Evolutionary conservation across 2,888 invertebrate species (phyloP).

Genomic region (Ophraella communa): DNA sequence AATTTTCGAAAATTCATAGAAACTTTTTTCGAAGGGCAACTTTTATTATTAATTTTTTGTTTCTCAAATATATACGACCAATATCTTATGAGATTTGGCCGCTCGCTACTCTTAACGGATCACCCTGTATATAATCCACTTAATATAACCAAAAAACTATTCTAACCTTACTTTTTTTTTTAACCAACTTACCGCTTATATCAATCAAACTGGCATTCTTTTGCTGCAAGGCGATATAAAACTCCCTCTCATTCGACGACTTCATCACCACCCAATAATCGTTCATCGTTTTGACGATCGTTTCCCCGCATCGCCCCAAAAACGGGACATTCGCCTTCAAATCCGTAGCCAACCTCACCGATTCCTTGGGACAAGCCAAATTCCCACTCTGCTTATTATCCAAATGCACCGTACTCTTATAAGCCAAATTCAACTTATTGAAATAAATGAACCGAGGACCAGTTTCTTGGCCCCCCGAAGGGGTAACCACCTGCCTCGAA

Average conservation of each 20-base stretch:
- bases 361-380: constrained; percentile 73
- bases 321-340: constrained; percentile 70
- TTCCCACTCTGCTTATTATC: constrained; percentile 67
- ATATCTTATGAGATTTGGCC: too few species aligned
- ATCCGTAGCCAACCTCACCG: constrained; percentile 81
- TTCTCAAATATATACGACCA: too few species aligned
- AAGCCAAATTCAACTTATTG: constrained; percentile 89
- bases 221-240: constrained; percentile 89
- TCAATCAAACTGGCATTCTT: constrained; percentile 91
- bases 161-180: too few species aligned
- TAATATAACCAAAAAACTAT: too few species aligned
- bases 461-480: constrained; percentile 49
- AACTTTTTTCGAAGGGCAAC: too few species aligned
- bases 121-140: too few species aligned
- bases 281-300: constrained; percentile 84
- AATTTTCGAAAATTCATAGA: too few species aligned
- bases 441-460: constrained; percentile 74
- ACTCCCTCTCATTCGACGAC: constrained; percentile 87
- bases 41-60: too few species aligned
- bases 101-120: too few species aligned
- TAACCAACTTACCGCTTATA: constrained; percentile 85
- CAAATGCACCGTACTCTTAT: constrained; percentile 80
- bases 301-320: constrained; percentile 68
- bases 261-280: constrained; percentile 97
- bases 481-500: constrained; percentile 64